Base-by-base conservation (phyloP, 2,888 invertebrate species). In the Arctia plantaginis region DNA sequence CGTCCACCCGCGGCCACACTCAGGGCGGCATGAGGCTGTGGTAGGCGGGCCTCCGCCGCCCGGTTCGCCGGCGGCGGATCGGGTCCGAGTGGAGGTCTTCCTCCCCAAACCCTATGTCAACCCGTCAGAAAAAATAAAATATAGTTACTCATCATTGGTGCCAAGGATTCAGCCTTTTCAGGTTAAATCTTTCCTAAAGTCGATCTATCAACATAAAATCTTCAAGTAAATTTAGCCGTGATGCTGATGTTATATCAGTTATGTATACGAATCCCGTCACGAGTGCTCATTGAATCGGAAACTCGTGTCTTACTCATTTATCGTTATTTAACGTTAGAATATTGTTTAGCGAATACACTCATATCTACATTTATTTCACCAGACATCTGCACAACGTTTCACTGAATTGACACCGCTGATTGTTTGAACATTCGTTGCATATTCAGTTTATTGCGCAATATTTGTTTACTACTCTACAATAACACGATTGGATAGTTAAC, bases 341-440 rank as follows among this genome's bases (percentile, higher is more conserved):
- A 62, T 69, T 83, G 73, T 72, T 73, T 71, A 68, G 41, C 72
- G 69, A 68, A 81, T 74, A 76, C 66, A 70, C 74, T 44, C n/a
- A 4, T 41, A n/a, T 51, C n/a, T 55, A 55, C 59, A 18, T 15
- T 15, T 62, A 62, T 62, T 66, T 1, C 27, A 3, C 30, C 20
- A 44, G 67, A 23, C 12, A 33, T 47, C 44, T 67, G 44, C 30
- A 27, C 3, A 55, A 66, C 27, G 35, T 66, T 66, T 41, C 39
- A 55, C 51, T 41, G 55, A 6, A 75, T 79, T 79, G 82, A 74
- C 75, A 74, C 35, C 64, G 20, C 20, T 81, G 71, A 81, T 81
- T 70, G 64, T 62, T 20, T 72, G 30, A 66, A 67, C 47, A 39
- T 59, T 59, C 66, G 35, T 51, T 41, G 64, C 39, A 33, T 41